Conservation (phyloP, 2,797 vertebrate species). For the Alcedo atthis region DNA sequence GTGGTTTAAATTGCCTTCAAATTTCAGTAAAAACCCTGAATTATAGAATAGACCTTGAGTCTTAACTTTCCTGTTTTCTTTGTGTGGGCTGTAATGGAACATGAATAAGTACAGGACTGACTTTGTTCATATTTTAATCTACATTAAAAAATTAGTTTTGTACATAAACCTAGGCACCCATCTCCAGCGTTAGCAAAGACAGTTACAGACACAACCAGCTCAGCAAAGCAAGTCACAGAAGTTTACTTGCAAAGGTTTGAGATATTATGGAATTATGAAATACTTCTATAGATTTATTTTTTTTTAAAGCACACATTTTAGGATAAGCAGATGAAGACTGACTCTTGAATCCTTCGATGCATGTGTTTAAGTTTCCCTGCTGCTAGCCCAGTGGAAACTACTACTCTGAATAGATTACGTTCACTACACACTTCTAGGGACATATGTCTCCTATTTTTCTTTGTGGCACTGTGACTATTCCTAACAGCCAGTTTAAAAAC, state of each 20-base stretch:
- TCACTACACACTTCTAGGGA: slow-evolving; percentile 79
- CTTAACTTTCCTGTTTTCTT: slow-evolving; percentile 73
- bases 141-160: slow-evolving; percentile 49
- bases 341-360: slow-evolving; percentile 9
- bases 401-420: slow-evolving; percentile 75
- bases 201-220: background rate
- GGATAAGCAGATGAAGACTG: slow-evolving; percentile 51
- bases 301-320: background rate
- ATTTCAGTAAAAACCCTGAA: slow-evolving; percentile 73
- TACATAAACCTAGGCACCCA: slow-evolving; percentile 36
- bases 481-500: slow-evolving; percentile 79
- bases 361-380: slow-evolving; percentile 41
- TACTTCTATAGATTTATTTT: background rate
- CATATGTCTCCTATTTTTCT: slow-evolving; percentile 82
- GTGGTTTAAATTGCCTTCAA: slow-evolving; percentile 81
- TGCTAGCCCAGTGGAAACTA: slow-evolving; percentile 52
- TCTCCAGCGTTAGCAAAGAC: slow-evolving; percentile 5
- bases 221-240: background rate
- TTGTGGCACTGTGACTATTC: slow-evolving; percentile 82
- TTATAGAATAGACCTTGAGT: slow-evolving; percentile 72
- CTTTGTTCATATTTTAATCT: slow-evolving; percentile 68
- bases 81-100: slow-evolving; percentile 57
- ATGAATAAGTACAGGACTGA: slow-evolving; percentile 55
- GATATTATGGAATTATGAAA: background rate
- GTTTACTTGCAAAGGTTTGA: slow-evolving; percentile 23